Conservation (phyloP, 1,140 invertebrate genomes). For the Orussus abietinus region DNA sequence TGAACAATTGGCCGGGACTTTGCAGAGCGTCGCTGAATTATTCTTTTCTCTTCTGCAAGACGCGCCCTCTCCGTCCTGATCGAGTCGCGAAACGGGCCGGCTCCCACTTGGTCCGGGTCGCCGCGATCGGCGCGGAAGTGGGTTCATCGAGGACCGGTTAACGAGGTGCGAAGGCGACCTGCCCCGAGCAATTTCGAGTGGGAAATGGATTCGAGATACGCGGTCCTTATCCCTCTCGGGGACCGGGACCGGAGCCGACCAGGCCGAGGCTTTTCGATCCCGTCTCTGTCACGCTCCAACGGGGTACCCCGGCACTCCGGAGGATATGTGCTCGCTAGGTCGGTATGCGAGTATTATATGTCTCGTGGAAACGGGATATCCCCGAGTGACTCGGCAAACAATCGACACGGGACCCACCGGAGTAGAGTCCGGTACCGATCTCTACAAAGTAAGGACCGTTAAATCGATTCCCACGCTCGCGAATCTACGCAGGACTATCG, state of each 20-base stretch:
- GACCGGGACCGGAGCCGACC: too few species aligned
- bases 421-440: constrained; percentile 6
- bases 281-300: constrained; percentile 1
- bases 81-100: too few species aligned
- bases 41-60: too few species aligned
- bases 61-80: too few species aligned
- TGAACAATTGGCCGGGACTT: constrained; percentile 3
- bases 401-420: not conserved
- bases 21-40: not conserved
- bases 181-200: too few species aligned
- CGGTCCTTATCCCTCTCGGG: too few species aligned
- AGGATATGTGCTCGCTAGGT: not conserved
- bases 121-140: too few species aligned
- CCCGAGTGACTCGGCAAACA: not conserved
- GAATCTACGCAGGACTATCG: constrained; percentile 18
- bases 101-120: too few species aligned
- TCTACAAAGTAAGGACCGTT: constrained; percentile 19
- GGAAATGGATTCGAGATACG: too few species aligned
- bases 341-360: constrained; percentile 26
- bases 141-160: too few species aligned
- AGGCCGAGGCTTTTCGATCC: not conserved
- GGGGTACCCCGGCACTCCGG: constrained; percentile 15
- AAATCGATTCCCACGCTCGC: constrained; percentile 20
- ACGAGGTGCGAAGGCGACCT: too few species aligned
- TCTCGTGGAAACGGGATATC: constrained; percentile 18